These are phyloP conservation scores for Columba janthina DNA, from an alignment of 2,113 vertebrate species.

Conservation along the genomic window DNA sequence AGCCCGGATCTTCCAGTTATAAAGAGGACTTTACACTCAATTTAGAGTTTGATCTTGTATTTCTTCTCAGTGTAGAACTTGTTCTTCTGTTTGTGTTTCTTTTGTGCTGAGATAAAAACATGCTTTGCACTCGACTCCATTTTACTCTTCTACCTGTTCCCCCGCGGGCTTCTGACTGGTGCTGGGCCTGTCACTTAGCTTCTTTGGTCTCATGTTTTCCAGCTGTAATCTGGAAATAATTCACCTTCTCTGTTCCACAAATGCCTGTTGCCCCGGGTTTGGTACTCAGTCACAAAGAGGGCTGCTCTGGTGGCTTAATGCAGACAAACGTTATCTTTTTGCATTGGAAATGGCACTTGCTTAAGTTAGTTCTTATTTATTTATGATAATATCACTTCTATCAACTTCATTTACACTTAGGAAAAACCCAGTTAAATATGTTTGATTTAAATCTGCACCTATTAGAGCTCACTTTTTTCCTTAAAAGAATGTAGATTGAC, in stretches of 20 bases:
- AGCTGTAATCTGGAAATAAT: not conserved
- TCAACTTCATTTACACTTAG: not conserved
- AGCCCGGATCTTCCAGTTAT: not conserved
- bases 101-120: not conserved
- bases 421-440: not conserved
- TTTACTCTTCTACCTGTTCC: not conserved
- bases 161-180: not conserved
- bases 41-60: not conserved
- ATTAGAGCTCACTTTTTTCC: not conserved
- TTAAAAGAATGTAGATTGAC: not conserved
- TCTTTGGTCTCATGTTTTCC: not conserved
- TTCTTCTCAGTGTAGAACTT: not conserved
- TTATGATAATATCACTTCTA: not conserved
- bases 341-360: not conserved
- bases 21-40: not conserved
- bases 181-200: not conserved
- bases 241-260: not conserved
- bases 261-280: not conserved
- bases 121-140: not conserved
- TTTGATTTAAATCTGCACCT: conserved; percentile 18
- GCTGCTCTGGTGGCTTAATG: not conserved
- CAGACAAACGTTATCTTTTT: not conserved
- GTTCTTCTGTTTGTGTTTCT: not conserved
- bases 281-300: not conserved
- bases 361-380: not conserved